Evolutionary conservation across 2,797 vertebrate genomes (phyloP), one percentile per base, ranked within the genome.

Genomic region (Gobionotothen gibberifrons): DNA sequence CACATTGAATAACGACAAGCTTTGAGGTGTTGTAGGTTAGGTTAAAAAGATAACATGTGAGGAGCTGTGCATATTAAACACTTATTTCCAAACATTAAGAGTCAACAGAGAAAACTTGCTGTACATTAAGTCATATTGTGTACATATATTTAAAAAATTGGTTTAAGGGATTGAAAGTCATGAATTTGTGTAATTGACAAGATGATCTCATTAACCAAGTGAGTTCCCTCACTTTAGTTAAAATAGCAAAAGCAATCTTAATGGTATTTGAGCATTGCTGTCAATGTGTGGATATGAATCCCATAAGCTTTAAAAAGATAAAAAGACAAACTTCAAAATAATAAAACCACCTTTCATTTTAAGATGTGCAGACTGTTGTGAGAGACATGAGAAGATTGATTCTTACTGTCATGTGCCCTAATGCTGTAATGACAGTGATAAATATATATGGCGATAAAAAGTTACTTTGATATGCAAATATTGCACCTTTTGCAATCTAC

Each of bases 291-390:
- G 7, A 44, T 63, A 21, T 17, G 9, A 17, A 53, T 60, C 15
- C n/a, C 43, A 29, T 16, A 14, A 21, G 44, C 49, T n/a, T 29
- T 3, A n/a, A 17, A 36, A 36, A 36, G 32, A 32, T 8, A 36
- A 36, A 36, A 36, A 8, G 32, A 36, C 1, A 36, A 9, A 36
- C 7, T 36, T 36, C 4, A 36, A 36, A 36, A 36, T 36, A 36
- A 9, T 36, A 36, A 36, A 36, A 67, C 44, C 19, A 54, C 4
- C 46, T 65, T 56, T 46, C 2, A 32, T 22, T 56, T 42, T 8
- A 62, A 69, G 49, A 49, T 52, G 40, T 63, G 55, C 65, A 43
- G 43, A 36, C 54, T 60, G 49, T 4, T 39, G 22, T 61, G 54
- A 62, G 64, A 49, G 36, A 32, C 69, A 19, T 21, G 21, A 11